phyloP scores from a whole-genome alignment of 2,888 invertebrate species.

The Sinodicranocentrus sp. region DNA sequence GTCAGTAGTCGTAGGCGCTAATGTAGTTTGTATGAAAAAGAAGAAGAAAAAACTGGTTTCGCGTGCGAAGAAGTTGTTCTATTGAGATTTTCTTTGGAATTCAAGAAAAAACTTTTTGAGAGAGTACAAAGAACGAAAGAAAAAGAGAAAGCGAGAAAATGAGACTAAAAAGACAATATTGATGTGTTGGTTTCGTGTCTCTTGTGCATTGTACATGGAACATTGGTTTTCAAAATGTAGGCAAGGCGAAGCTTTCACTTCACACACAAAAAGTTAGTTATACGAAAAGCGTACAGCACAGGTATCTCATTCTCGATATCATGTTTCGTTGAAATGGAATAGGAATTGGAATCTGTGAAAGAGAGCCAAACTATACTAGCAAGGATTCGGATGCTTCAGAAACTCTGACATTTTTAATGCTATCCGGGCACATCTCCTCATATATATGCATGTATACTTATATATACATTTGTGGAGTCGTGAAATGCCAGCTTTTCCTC shows the following conservation, averaged over 20 bases:
- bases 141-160: slow-evolving; percentile 35
- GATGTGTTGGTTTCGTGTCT: slow-evolving; percentile 66
- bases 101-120: slow-evolving; percentile 41
- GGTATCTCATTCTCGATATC: neutral
- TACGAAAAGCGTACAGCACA: no score
- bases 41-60: slow-evolving; percentile 51
- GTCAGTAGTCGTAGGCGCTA: slow-evolving; percentile 36
- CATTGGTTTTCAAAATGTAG: slow-evolving; percentile 39
- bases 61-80: slow-evolving; percentile 63
- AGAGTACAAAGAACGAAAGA: slow-evolving; percentile 2
- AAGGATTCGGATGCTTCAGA: neutral
- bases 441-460: slow-evolving; percentile 2
- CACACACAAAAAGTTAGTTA: neutral
- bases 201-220: slow-evolving; percentile 51
- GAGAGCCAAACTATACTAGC: no score
- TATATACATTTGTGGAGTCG: neutral
- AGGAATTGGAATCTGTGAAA: no score
- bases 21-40: slow-evolving; percentile 38
- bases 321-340: no score
- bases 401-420: slow-evolving; percentile 5
- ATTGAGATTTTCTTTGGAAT: slow-evolving; percentile 55
- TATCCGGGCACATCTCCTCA: no score
- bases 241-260: slow-evolving; percentile 1
- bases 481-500: neutral
- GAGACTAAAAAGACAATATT: slow-evolving; percentile 63